A percentile compares a stretch with the other conserved stretches of the same genome.
phyloP scores from a whole-genome alignment of 2,888 invertebrate genomes.

The Lasioglossum pauxillum region DNA sequence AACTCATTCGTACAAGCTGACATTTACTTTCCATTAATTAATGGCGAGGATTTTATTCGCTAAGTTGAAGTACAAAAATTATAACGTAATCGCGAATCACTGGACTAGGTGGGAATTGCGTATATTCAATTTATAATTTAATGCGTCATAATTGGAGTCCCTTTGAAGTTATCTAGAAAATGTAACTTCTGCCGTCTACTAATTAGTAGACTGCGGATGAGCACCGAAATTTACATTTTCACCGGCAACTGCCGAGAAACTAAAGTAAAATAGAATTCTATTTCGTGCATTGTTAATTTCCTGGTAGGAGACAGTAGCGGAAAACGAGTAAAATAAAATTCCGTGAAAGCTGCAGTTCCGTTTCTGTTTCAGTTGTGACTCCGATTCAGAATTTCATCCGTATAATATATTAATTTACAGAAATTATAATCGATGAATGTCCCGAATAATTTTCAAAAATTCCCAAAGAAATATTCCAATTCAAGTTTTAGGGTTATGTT shows the following conservation, averaged over 20 bases:
- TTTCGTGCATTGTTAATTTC: neutral
- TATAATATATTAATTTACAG: neutral
- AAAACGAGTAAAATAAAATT: neutral
- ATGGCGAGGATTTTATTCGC: neutral
- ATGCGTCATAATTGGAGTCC: neutral
- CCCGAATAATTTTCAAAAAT: neutral
- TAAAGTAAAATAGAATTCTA: conserved; percentile 3
- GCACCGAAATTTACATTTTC: neutral
- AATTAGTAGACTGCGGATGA: neutral
- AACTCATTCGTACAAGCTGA: no score
- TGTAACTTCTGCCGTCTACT: neutral
- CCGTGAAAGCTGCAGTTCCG: neutral
- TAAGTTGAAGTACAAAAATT: neutral
- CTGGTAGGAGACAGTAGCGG: neutral
- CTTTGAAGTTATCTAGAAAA: neutral
- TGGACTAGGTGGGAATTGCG: neutral
- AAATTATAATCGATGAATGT: neutral
- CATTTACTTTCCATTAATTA: neutral
- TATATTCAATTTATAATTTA: neutral
- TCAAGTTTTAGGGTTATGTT: no score
- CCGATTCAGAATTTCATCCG: neutral
- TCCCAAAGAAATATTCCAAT: neutral
- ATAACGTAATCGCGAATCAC: neutral
- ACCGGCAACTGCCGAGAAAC: neutral
- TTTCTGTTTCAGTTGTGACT: neutral